Percentiles rank a stretch among this genome's conserved stretches.
Conservation (phyloP, 2,888 invertebrate species). For the Cataglyphis albicans region DNA sequence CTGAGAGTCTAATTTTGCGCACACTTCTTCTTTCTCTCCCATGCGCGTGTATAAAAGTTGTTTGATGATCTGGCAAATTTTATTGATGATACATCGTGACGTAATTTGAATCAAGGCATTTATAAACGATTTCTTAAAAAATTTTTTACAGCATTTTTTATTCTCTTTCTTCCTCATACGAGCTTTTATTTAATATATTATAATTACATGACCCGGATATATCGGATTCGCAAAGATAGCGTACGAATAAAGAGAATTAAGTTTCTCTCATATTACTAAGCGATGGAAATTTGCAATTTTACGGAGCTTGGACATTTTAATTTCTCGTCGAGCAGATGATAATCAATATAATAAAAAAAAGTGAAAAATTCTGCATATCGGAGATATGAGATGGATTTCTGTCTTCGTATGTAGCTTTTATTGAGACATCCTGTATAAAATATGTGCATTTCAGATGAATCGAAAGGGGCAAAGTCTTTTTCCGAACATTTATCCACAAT, state of each 20-base stretch:
- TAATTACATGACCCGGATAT: slow-evolving; percentile 21
- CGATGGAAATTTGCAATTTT: neutral
- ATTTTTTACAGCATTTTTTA: slow-evolving; percentile 28
- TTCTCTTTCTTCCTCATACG: neutral
- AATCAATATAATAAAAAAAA: neutral
- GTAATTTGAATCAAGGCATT: slow-evolving; percentile 29
- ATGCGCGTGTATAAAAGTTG: slow-evolving; percentile 69
- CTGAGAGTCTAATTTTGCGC: slow-evolving; percentile 50
- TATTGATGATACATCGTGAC: slow-evolving; percentile 58
- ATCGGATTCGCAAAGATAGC: neutral
- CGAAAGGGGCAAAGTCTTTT: neutral
- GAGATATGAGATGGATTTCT: neutral
- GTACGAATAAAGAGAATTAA: slow-evolving; percentile 4
- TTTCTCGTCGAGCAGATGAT: neutral
- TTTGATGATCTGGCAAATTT: slow-evolving; percentile 77
- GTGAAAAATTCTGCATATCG: neutral
- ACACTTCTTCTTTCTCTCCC: neutral
- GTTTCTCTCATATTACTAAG: neutral
- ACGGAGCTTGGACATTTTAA: neutral
- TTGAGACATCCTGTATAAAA: neutral
- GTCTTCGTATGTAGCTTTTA: neutral
- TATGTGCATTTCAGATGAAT: slow-evolving; percentile 15
- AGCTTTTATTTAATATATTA: slow-evolving; percentile 37
- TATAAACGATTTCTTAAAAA: slow-evolving; percentile 41
- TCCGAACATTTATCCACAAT: neutral